Base-by-base conservation (phyloP, 2,888 invertebrate genomes). In the Aphodius sticticus region DNA sequence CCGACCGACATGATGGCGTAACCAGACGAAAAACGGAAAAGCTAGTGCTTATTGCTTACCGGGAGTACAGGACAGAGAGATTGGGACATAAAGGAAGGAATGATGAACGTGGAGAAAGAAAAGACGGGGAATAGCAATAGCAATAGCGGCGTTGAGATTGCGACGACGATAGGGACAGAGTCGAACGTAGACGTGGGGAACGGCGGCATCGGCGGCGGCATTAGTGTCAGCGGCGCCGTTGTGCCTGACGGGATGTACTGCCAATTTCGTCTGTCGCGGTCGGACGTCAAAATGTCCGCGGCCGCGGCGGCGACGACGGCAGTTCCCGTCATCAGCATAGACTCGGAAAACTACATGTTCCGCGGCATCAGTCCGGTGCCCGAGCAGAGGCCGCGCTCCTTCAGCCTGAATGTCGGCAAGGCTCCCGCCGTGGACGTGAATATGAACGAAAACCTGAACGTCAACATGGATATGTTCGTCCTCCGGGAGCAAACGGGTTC, bases 311-410 rank as follows among this genome's bases (percentile, higher is more conserved):
- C 12, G 7, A 7, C 53, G 9, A 12, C 12, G 7, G 83, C 83
- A 85, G 84, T 85, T 85, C 86, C 84, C 85, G 84, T 88, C 82
- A 87, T 90, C 81, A 89, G 89, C 85, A 89, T 91, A 82, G 91
- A 91, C 87, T 87, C 90, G 78, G 90, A 91, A 84, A 91, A 91
- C 85, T 91, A 91, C 86, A 91, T 91, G 90, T 85, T 91, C 83
- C 89, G 90, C 83, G 89, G 89, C 81, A 87, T 89, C 78, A 86
- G 88, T 84, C 86, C 87, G 82, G 84, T 82, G 82, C 85, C 83
- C 37, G 84, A 83, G 79, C 83, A 83, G 76, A 83, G 85, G 81
- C 83, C 85, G 69, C 83, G 85, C 77, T 84, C 85, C 37, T 83
- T 84, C 71, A 84, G 84, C 77, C 80, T 84, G 79, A 83, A 84